These are phyloP conservation scores for Crotalus tigris DNA, from an alignment of 2,113 vertebrate species.

Conservation along the genomic window DNA sequence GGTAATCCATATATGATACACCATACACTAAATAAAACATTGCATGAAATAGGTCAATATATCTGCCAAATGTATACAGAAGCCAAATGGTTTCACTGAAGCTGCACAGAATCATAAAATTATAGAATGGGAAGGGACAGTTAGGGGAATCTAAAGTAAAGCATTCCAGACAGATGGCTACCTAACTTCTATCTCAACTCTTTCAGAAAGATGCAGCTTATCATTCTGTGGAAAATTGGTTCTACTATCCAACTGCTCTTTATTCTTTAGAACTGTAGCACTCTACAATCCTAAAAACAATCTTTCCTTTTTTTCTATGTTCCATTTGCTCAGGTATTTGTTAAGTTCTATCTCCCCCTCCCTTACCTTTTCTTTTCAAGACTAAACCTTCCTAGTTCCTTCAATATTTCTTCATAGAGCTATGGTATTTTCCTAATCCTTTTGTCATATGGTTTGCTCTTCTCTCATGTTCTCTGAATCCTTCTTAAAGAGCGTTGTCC, in stretches of 20 bases:
- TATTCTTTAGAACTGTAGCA: neutral
- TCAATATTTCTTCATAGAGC: neutral
- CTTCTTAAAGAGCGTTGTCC: neutral
- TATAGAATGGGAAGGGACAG: neutral
- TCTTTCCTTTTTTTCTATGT: neutral
- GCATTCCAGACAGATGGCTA: neutral
- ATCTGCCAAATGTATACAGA: neutral
- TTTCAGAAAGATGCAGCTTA: neutral
- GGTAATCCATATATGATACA: neutral
- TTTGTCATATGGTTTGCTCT: neutral
- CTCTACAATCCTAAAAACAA: neutral
- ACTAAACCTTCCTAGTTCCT: neutral
- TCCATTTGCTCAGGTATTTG: neutral
- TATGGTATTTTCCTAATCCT: neutral
- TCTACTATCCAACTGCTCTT: neutral
- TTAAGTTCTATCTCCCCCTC: neutral
- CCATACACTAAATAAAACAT: too few relatives aligned
- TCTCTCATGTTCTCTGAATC: neutral
- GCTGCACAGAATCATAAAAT: neutral
- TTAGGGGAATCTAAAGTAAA: neutral
- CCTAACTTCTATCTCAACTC: neutral
- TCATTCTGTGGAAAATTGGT: neutral
- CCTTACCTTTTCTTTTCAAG: neutral
- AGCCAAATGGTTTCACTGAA: neutral
- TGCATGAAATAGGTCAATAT: neutral